A percentile compares a stretch with the other conserved stretches of the same genome.
Evolutionary conservation across 30 jellyfish, hydroid and myxozoan species (phyloP).

Genomic region (Rhopilema esculentum): DNA sequence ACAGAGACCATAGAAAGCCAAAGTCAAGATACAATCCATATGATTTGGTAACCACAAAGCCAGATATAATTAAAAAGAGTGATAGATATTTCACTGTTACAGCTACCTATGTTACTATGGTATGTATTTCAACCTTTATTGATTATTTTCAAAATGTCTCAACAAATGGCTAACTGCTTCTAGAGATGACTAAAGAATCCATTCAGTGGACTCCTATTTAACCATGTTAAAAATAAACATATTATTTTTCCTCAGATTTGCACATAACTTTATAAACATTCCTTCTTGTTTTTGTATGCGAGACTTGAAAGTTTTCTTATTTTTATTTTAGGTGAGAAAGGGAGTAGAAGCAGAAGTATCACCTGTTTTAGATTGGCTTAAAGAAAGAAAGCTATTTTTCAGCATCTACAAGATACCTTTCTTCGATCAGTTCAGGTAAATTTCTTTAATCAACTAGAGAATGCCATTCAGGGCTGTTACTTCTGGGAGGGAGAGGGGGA

Average conservation of each 20-base stretch:
- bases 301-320: neutral
- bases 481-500: too few species aligned
- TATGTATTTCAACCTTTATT: too few species aligned
- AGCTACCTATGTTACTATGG: constrained; percentile 83
- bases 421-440: constrained; percentile 74
- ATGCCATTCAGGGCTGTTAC: too few species aligned
- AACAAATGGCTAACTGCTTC: neutral
- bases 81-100: constrained; percentile 70
- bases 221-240: neutral
- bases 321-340: constrained; percentile 47
- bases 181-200: neutral
- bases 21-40: constrained; percentile 83
- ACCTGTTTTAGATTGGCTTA: constrained; percentile 82
- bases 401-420: constrained; percentile 52
- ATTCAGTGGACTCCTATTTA: neutral
- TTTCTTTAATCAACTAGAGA: too few species aligned
- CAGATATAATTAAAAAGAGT: constrained; percentile 21
- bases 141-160: neutral
- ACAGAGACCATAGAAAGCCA: constrained; percentile 28
- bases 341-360: constrained; percentile 54
- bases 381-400: constrained; percentile 58
- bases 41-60: constrained; percentile 47
- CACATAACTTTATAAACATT: too few species aligned
- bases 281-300: neutral
- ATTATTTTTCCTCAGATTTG: too few species aligned